Conservation (phyloP, 2,888 invertebrate genomes). For the Eupithecia abbreviata region DNA sequence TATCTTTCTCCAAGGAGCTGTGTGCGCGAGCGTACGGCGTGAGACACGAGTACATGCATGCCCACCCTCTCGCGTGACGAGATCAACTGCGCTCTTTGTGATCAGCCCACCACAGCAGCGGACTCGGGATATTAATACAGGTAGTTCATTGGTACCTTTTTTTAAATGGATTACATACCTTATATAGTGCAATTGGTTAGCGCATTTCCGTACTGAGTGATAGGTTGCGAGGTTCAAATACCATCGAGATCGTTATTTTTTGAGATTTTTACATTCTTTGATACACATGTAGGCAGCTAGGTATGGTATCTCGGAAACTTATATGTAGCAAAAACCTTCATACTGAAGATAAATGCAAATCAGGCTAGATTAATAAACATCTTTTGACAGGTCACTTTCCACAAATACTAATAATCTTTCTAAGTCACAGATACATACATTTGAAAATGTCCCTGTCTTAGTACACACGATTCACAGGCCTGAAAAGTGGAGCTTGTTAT, state of each 20-base stretch:
- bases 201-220: neutral
- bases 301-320: too few species aligned
- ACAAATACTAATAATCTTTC: neutral
- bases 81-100: slow-evolving; percentile 59
- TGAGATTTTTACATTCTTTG: too few species aligned
- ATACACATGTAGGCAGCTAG: too few species aligned
- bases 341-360: too few species aligned
- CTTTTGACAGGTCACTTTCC: neutral
- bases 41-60: slow-evolving; percentile 43
- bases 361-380: neutral
- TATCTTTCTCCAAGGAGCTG: neutral
- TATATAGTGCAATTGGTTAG: neutral
- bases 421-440: neutral
- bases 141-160: neutral
- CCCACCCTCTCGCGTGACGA: slow-evolving; percentile 47
- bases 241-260: too few species aligned
- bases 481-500: neutral
- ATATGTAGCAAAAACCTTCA: too few species aligned
- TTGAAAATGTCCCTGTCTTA: neutral
- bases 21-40: slow-evolving; percentile 27
- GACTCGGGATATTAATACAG: neutral
- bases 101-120: slow-evolving; percentile 54
- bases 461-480: neutral
- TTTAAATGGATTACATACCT: neutral
- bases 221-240: too few species aligned